Evolutionary conservation across 2,888 invertebrate species (phyloP).

Genomic region (Zeuzera pyrina): DNA sequence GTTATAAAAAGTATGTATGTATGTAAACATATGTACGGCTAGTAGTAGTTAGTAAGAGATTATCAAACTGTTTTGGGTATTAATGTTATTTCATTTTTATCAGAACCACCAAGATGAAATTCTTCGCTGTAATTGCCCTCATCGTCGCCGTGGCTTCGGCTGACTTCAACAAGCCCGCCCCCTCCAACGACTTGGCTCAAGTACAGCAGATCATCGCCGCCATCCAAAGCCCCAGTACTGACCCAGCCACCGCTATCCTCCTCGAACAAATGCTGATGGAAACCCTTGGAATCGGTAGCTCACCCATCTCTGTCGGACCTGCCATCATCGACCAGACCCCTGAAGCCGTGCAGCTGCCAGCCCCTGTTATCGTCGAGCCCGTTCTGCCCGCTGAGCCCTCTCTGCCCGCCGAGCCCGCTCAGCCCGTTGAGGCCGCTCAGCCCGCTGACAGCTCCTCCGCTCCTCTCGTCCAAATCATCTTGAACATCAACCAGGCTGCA

Average conservation of each 20-base stretch:
- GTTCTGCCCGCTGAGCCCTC: slow-evolving; percentile 16
- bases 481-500: slow-evolving; percentile 12
- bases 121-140: slow-evolving; percentile 38
- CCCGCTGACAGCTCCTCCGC: slow-evolving; percentile 22
- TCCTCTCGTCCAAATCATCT: slow-evolving; percentile 15
- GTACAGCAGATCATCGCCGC: slow-evolving; percentile 35
- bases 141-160: slow-evolving; percentile 43
- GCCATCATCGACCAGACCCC: slow-evolving; percentile 17
- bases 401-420: slow-evolving; percentile 12
- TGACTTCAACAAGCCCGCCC: slow-evolving; percentile 19
- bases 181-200: slow-evolving; percentile 19
- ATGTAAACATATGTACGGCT: neutral
- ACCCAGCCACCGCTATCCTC: slow-evolving; percentile 36
- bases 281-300: slow-evolving; percentile 15
- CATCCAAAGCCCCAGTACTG: slow-evolving; percentile 40
- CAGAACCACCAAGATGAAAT: slow-evolving; percentile 42
- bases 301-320: slow-evolving; percentile 21
- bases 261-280: slow-evolving; percentile 21
- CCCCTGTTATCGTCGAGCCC: slow-evolving; percentile 14
- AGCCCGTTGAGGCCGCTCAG: slow-evolving; percentile 18
- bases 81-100: slow-evolving; percentile 3
- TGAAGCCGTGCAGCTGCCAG: too few relatives aligned
- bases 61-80: neutral
- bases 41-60: neutral
- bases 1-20: neutral